phyloP scores from a whole-genome alignment of 2,797 vertebrate species.

The Halcyon smyrnensis region DNA sequence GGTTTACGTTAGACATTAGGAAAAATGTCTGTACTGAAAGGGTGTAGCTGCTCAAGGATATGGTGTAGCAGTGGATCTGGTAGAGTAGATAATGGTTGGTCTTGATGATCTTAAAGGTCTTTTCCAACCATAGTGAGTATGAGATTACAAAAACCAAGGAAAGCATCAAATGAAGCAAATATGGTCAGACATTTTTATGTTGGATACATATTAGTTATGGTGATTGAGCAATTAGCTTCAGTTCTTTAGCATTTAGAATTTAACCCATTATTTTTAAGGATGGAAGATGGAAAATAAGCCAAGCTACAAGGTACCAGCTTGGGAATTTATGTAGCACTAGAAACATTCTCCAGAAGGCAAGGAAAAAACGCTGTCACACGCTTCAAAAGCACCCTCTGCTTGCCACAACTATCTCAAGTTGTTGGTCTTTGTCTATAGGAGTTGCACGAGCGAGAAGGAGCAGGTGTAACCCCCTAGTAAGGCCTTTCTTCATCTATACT shows the following conservation, averaged over 20 bases:
- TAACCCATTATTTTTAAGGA: background rate
- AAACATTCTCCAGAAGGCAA: background rate
- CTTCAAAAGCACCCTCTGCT: background rate
- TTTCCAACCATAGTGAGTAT: too few relatives aligned
- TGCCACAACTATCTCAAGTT: background rate
- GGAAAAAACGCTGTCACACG: background rate
- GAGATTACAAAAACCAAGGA: background rate
- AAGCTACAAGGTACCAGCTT: background rate
- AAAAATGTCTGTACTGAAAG: too few relatives aligned
- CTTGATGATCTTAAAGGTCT: too few relatives aligned
- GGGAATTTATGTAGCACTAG: background rate
- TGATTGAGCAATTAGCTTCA: rapidly evolving
- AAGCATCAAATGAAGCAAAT: background rate
- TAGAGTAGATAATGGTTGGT: too few relatives aligned
- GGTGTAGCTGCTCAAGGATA: too few relatives aligned
- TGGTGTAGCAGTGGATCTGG: too few relatives aligned
- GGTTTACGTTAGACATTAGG: too few relatives aligned
- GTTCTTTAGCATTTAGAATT: background rate
- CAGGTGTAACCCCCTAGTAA: rapidly evolving
- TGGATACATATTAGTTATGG: rapidly evolving
- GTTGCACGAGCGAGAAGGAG: background rate
- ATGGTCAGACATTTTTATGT: background rate
- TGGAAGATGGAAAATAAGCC: background rate
- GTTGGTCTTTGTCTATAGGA: background rate
- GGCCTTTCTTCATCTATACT: background rate